phyloP scores from a whole-genome alignment of 2,797 vertebrate genomes.

The Rhincodon typus region DNA sequence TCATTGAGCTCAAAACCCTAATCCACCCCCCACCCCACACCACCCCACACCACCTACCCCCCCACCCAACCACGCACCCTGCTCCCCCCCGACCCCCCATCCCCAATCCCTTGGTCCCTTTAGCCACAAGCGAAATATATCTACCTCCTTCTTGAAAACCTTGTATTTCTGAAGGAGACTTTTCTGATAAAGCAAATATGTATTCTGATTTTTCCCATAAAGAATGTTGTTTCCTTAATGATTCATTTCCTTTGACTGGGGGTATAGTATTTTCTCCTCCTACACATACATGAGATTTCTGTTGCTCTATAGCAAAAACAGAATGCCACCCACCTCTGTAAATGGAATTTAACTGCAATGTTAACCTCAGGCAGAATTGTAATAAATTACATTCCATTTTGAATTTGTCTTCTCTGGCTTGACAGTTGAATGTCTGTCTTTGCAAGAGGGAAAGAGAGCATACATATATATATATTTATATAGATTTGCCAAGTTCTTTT shows the following conservation, averaged over 20 bases:
- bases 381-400: too few relatives aligned
- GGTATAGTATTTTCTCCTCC: background rate
- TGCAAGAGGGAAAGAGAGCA: background rate
- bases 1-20: too few relatives aligned
- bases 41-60: too few relatives aligned
- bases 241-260: conserved; percentile 34
- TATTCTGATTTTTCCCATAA: conserved; percentile 16
- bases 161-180: background rate
- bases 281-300: conserved; percentile 4
- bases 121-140: too few relatives aligned
- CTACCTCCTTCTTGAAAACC: too few relatives aligned
- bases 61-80: too few relatives aligned
- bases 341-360: conserved; percentile 8
- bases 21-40: too few relatives aligned
- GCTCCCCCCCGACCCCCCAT: too few relatives aligned
- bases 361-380: background rate
- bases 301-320: background rate
- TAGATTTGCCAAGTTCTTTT: background rate
- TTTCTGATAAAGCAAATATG: background rate
- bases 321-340: background rate
- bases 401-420: background rate
- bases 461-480: too few relatives aligned
- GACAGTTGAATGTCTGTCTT: background rate
- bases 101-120: too few relatives aligned
- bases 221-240: conserved; percentile 19